Percentiles rank a stretch among this genome's conserved stretches.
phyloP scores from a whole-genome alignment of 2,113 vertebrate species.

The Vombatus ursinus region DNA sequence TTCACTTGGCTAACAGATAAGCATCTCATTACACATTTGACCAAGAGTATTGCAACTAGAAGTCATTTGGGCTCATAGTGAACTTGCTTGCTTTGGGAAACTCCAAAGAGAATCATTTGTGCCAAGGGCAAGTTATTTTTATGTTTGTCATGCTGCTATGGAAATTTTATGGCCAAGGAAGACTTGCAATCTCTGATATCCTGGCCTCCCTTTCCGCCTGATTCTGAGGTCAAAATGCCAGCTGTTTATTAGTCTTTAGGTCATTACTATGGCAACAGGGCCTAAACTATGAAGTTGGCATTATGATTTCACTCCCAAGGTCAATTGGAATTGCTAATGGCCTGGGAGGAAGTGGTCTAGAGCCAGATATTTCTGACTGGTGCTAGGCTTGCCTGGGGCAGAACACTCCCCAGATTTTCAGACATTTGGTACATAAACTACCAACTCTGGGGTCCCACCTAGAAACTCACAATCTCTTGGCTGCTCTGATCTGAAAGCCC shows the following conservation, averaged over 20 bases:
- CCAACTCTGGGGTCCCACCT: background rate
- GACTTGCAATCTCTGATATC: slow-evolving; percentile 51
- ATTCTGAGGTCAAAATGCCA: slow-evolving; percentile 60
- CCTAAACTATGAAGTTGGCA: slow-evolving; percentile 64
- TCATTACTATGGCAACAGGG: slow-evolving; percentile 70
- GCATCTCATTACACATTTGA: background rate
- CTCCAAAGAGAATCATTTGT: slow-evolving; percentile 49
- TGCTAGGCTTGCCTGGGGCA: background rate
- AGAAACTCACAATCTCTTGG: background rate
- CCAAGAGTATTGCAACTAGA: background rate
- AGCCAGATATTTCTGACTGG: slow-evolving; percentile 66
- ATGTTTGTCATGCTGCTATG: slow-evolving; percentile 53
- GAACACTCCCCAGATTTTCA: slow-evolving; percentile 26
- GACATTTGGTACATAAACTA: slow-evolving; percentile 22
- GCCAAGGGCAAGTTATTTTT: slow-evolving; percentile 31
- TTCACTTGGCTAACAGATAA: background rate
- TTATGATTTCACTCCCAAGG: slow-evolving; percentile 60
- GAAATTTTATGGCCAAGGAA: slow-evolving; percentile 44
- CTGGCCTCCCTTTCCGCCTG: slow-evolving; percentile 46
- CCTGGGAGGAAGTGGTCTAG: slow-evolving; percentile 48
- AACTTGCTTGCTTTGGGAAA: slow-evolving; percentile 22
- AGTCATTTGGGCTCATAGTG: background rate
- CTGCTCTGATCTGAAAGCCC: background rate
- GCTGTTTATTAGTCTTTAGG: slow-evolving; percentile 62
- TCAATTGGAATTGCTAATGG: slow-evolving; percentile 22